Conservation (phyloP, 2,888 invertebrate species). For the Amorpha juglandis region DNA sequence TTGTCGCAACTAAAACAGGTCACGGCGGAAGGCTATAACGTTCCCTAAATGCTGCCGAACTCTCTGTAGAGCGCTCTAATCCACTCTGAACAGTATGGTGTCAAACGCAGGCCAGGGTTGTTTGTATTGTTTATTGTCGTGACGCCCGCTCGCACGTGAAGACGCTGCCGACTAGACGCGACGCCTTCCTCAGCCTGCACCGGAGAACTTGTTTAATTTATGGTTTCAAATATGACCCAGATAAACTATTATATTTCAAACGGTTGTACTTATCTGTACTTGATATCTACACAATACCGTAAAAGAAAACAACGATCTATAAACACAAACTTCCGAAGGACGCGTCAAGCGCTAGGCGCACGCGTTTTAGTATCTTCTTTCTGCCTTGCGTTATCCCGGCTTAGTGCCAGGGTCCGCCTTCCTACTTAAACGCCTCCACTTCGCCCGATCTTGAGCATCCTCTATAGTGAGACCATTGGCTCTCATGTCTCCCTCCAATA, state of each 20-base stretch:
- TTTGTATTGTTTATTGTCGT: constrained; percentile 84
- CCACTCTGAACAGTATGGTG: constrained; percentile 82
- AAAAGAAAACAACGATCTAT: too few species aligned
- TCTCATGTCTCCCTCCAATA: too few species aligned
- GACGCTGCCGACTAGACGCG: constrained; percentile 58
- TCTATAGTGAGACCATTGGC: not conserved
- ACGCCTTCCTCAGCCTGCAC: constrained; percentile 39
- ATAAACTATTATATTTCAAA: constrained; percentile 63
- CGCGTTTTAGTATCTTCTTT: too few species aligned
- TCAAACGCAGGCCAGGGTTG: constrained; percentile 82
- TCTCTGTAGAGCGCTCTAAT: constrained; percentile 81
- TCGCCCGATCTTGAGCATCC: too few species aligned
- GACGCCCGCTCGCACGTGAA: constrained; percentile 75
- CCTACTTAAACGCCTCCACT: too few species aligned
- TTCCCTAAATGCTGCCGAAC: constrained; percentile 82
- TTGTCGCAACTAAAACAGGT: constrained; percentile 84
- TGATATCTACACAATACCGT: not conserved
- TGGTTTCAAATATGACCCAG: constrained; percentile 60
- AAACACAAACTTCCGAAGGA: too few species aligned
- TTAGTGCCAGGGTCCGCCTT: too few species aligned
- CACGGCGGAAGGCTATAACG: constrained; percentile 83
- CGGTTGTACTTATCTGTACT: constrained; percentile 55
- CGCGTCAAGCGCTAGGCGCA: too few species aligned
- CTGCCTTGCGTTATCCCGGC: too few species aligned
- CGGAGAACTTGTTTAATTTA: constrained; percentile 75